Evolutionary conservation across 1,140 invertebrate species (phyloP), one percentile per base, ranked within the genome.

Genomic region (Rhynchophorus ferrugineus): DNA sequence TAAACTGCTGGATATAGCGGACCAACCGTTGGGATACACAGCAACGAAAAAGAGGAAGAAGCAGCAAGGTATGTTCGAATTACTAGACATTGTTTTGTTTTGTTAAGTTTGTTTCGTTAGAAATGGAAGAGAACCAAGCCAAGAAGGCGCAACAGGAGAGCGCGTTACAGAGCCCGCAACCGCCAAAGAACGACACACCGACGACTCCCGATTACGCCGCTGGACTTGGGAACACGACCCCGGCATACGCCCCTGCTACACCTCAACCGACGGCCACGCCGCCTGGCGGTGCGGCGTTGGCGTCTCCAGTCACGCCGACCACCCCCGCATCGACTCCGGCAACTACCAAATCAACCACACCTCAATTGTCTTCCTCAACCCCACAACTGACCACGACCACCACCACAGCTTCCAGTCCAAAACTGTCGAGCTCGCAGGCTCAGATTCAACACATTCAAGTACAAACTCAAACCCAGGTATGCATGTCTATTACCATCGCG

Each of bases 1-100:
- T 52, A 91, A 97, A 73, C 72, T 97, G 11, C 71, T 98, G 16
- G 94, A 97, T 63, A 94, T 97, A 58, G 84, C 83, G 14, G 94
- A 97, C 64, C 90, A 95, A 63, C 94, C 95, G 1, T 56, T 81
- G n/a, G 79, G 79, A 3, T 81, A 79, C 65, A 78, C 78, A 0
- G 77, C 78, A 8, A 78, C 78, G 18, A 68, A 68, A 44, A 68
- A 68, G 49, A 52, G 80, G 44, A 82, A 80, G 66, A 78, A 77
- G 62, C 67, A 72, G 59, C 74, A 78, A 72, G 79, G 79, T 80
- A 63, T 49, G 18, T 35, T 39, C 14, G n/a, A n/a, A n/a, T n/a
- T 14, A 33, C 24, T 29, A 29, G 24, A 11, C 7, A 18, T 9
- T 24, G 24, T 29, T 29, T 29, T 29, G 24, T 29, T 29, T 6